Evolutionary conservation across 2,113 vertebrate species (phyloP).

Genomic region (rabbit (Oryctolagus cuniculus)): mOryCun1.1 NC_091434.1:4613001-4613500

Average conservation of each 20-base stretch:
- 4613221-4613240: fast-evolving
- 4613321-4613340: neutral
- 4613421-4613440: neutral
- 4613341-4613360: neutral
- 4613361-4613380: neutral
- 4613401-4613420: neutral
- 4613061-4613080: too few species aligned
- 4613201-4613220: fast-evolving
- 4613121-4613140: neutral
- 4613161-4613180: neutral
- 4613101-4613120: neutral
- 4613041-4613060: neutral
- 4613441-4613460: slow-evolving; percentile 9
- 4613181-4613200: neutral
- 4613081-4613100: fast-evolving
- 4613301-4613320: neutral
- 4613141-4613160: fast-evolving
- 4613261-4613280: fast-evolving
- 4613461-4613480: neutral
- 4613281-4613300: too few species aligned
- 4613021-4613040: too few species aligned
- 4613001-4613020: fast-evolving
- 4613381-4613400: neutral
- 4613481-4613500: neutral
- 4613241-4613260: fast-evolving